Evolutionary conservation across 1,140 invertebrate genomes (phyloP), one percentile per base, ranked within the genome.

Genomic region (Drosophila pectinifera): DNA sequence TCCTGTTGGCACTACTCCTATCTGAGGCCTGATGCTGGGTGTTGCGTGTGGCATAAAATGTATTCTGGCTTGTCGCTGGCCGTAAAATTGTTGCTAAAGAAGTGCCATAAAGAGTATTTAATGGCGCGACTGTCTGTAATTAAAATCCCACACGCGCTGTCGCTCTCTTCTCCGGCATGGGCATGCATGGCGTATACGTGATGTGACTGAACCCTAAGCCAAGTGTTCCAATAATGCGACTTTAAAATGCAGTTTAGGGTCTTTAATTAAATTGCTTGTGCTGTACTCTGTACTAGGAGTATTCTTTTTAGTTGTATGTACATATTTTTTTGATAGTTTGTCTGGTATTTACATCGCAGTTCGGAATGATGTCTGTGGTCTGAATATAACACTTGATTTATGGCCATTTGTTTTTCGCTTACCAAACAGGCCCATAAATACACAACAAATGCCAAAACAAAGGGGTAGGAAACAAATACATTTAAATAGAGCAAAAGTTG

Each of bases 51-150:
- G 84, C 84, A 84, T 88, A 67, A 88, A 89, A 88, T 80, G 63
- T 70, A 46, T 78, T 54, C 64, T 64, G 61, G 38, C 51, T 68
- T 78, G 68, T 64, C 55, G 73, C 62, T 62, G 72, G 83, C 67
- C 62, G 56, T 88, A 80, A 88, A 88, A 89, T 70, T 80, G 58
- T 82, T 84, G 68, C 53, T 36, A 78, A 88, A 88, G 80, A 88
- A 88, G 72, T 76, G 53, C 77, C 78, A 89, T 88, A 84, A 88
- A 88, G 84, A 89, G 73, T 58, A 55, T 84, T 88, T 88, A 84
- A 88, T 89, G 80, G 74, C 72, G 80, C 84, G 80, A 70, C 84
- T 76, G 72, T 77, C 59, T 83, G 84, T 89, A 88, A 88, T 88
- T 88, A 88, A 88, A 72, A 88, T 65, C 51, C 43, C 61, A 77